phyloP scores from a whole-genome alignment of 92 coral and sea anemone species.

The Siderastrea siderea region DNA sequence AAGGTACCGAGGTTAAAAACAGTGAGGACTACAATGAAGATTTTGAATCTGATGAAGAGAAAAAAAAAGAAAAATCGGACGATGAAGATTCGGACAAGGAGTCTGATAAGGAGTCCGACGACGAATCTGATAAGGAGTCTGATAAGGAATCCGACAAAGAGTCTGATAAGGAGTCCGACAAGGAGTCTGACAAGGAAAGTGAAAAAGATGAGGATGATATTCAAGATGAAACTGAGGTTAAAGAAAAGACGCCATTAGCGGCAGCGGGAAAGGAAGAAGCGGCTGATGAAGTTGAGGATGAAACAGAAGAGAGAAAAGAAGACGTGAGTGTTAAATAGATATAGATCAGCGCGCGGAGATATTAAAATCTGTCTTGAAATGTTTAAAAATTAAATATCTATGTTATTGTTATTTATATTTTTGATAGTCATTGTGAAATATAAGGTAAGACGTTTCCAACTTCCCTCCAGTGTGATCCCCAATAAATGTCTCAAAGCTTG shows the following conservation, averaged over 20 bases:
- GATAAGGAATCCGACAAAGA: slow-evolving; percentile 53
- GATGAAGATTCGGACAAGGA: slow-evolving; percentile 38
- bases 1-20: slow-evolving; percentile 51
- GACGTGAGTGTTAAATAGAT: slow-evolving; percentile 18
- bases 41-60: slow-evolving; percentile 79
- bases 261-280: slow-evolving; percentile 45
- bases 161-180: slow-evolving; percentile 25
- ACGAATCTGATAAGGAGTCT: slow-evolving; percentile 49
- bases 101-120: slow-evolving; percentile 21
- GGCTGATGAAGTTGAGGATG: slow-evolving; percentile 51
- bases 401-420: too few species aligned
- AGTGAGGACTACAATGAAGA: slow-evolving; percentile 75
- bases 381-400: too few species aligned
- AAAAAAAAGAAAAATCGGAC: slow-evolving; percentile 23
- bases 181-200: slow-evolving; percentile 27
- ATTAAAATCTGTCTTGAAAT: too few species aligned
- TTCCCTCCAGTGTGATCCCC: too few species aligned
- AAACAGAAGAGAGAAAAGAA: slow-evolving; percentile 27
- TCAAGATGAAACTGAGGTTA: slow-evolving; percentile 61
- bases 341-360: too few species aligned
- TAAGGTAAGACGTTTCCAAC: too few species aligned
- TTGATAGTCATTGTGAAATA: too few species aligned
- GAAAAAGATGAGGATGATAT: slow-evolving; percentile 60
- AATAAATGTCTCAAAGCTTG: too few species aligned
- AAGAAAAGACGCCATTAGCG: background rate